A percentile compares a stretch with the other conserved stretches of the same genome.
Evolutionary conservation across 2,888 invertebrate species (phyloP).

Genomic region (Torymus aiolomorphi): DNA sequence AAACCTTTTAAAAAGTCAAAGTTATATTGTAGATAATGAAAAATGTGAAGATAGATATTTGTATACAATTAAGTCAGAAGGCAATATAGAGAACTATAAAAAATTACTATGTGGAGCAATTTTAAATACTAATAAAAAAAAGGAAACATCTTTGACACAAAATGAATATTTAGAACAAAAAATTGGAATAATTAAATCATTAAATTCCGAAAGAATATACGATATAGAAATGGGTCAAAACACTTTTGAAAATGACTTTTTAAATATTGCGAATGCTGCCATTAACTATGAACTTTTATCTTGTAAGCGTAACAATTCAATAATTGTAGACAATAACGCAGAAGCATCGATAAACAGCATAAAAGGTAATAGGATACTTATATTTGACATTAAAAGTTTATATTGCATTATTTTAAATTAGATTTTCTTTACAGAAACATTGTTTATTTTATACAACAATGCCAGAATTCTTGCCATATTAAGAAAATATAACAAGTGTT

Average conservation of each 20-base stretch:
- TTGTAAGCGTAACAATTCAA: constrained; percentile 80
- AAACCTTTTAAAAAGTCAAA: constrained; percentile 71
- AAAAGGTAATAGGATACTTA: too few species aligned
- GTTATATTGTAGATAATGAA: constrained; percentile 65
- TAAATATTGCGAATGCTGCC: constrained; percentile 81
- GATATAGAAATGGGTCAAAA: constrained; percentile 76
- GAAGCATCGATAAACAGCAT: too few species aligned
- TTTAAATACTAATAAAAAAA: constrained; percentile 78
- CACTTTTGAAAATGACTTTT: constrained; percentile 77
- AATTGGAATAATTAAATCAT: constrained; percentile 59
- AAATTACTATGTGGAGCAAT: constrained; percentile 79
- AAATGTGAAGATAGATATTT: constrained; percentile 70
- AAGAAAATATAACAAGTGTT: constrained; percentile 80
- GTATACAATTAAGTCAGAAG: constrained; percentile 75
- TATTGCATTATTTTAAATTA: too few species aligned
- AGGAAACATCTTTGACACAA: constrained; percentile 77
- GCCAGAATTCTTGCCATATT: constrained; percentile 83
- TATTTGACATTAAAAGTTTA: too few species aligned
- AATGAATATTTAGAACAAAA: constrained; percentile 75
- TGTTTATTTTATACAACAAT: constrained; percentile 87
- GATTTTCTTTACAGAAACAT: constrained; percentile 78
- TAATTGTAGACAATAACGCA: constrained; percentile 76
- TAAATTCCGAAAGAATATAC: constrained; percentile 83
- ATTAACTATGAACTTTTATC: constrained; percentile 83
- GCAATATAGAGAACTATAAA: constrained; percentile 64